Base-by-base conservation (phyloP, 2,797 vertebrate species). In the Hylomyscus alleni region DNA sequence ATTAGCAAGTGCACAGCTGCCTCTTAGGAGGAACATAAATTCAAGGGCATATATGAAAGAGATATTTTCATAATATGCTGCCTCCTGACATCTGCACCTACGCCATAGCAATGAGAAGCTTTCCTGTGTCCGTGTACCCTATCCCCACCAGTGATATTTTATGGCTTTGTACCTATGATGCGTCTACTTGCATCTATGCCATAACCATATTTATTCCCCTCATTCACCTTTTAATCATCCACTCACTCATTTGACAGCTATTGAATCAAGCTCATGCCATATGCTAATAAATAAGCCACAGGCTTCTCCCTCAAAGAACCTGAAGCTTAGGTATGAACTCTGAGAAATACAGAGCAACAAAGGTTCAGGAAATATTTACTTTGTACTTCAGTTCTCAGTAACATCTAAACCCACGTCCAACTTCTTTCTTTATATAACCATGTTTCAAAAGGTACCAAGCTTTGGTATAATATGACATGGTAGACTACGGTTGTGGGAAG, bases 1-100 rank as follows among this genome's bases (percentile, higher is more conserved):
- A 85, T 97, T 95, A 94, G 47, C 69, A 85, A 86, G 83, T 34
- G 95, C 81, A 83, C 67, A 83, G 62, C 84, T 90, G 86, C 95
- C 91, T 93, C 90, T 88, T 91, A 83, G 85, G 75, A 90, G 93
- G 93, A 91, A 54, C 72, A 95, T 95, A 93, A 93, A 96, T 94
- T 93, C 90, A 93, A 85, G 92, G 95, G 62, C 82, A 9, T 93
- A 31, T 13, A 81, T n/a, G 76, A 91, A 81, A 94, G 80, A 73
- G 50, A 81, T 87, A 44, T 76, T 84, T 96, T 87, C 40, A 69
- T n/a, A 75, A 7, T 19, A 29, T 56, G 31, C 37, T 0, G 1
- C 69, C 11, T 1, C 29, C 5, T 77, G 37, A 85, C 56, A 76
- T 83, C 80, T 31, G 3, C 26, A 8, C n/a, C 56, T 6, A 15